These are phyloP conservation scores for Drosophila subsilvestris DNA, from an alignment of 2,888 invertebrate genomes.

Conservation along the genomic window DNA sequence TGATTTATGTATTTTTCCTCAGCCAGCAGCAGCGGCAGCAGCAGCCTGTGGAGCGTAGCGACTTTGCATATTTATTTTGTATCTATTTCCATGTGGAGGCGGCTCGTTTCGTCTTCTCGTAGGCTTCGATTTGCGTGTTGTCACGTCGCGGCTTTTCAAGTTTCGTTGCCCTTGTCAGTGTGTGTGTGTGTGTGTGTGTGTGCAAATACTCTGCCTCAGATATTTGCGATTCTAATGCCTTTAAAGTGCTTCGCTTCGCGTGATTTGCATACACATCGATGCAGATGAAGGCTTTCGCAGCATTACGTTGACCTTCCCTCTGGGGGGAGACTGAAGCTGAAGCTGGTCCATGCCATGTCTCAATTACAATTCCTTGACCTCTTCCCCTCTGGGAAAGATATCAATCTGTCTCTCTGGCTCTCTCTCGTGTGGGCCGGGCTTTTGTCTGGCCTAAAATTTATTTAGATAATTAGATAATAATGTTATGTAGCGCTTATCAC, in stretches of 20 bases:
- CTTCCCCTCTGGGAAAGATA: not conserved
- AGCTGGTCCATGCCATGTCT: constrained; percentile 21
- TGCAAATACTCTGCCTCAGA: constrained; percentile 36
- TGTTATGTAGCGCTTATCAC: constrained; percentile 64
- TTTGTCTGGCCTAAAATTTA: constrained; percentile 37
- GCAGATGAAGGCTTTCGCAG: constrained; percentile 11
- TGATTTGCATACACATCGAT: constrained; percentile 60
- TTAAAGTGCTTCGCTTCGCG: constrained; percentile 70
- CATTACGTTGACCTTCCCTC: constrained; percentile 44
- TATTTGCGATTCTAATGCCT: constrained; percentile 77
- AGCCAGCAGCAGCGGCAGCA: not conserved
- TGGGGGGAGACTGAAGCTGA: not conserved
- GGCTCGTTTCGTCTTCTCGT: constrained; percentile 26
- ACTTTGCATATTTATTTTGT: constrained; percentile 77
- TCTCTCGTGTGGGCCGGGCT: constrained; percentile 28
- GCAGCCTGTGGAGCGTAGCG: constrained; percentile 44
- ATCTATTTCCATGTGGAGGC: constrained; percentile 57
- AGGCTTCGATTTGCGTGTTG: constrained; percentile 47
- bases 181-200: constrained; percentile 24
- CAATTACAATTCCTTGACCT: constrained; percentile 56
- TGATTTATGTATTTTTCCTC: constrained; percentile 73
- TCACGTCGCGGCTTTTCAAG: constrained; percentile 45
- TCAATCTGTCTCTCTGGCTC: constrained; percentile 2
- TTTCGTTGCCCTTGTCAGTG: constrained; percentile 48
- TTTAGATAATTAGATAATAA: constrained; percentile 56